These are phyloP conservation scores for Acanthosepion esculentum DNA, from an alignment of 2,888 invertebrate species.

Conservation along the genomic window DNA sequence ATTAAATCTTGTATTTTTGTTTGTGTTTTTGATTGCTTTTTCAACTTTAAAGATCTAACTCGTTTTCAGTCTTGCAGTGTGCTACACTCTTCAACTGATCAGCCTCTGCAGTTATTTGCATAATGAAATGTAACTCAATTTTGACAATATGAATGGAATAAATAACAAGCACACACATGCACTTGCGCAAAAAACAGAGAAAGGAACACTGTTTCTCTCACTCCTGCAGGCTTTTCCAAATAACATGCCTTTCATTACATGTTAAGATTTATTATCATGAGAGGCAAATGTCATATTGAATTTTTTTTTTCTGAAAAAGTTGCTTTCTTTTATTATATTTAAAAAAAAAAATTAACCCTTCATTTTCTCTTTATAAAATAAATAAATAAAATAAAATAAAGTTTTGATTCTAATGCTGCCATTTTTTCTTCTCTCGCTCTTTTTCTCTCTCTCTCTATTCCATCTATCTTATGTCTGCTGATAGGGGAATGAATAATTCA, in stretches of 20 bases:
- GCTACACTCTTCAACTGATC: too few relatives aligned
- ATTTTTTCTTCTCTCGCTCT: background rate
- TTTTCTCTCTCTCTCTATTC: background rate
- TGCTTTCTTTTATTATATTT: background rate
- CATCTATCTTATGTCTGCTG: background rate
- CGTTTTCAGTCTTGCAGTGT: too few relatives aligned
- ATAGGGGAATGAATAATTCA: background rate
- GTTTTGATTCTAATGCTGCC: background rate
- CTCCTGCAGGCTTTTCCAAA: background rate
- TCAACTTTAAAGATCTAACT: too few relatives aligned
- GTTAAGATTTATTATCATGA: background rate
- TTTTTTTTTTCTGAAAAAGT: background rate
- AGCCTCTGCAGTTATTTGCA: too few relatives aligned
- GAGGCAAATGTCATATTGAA: constrained; percentile 21
- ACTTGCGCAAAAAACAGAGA: background rate
- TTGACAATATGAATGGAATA: too few relatives aligned
- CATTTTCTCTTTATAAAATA: background rate
- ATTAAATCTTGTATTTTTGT: too few relatives aligned
- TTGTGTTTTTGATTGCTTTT: too few relatives aligned
- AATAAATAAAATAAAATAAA: background rate
- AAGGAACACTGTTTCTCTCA: background rate
- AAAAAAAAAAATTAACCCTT: background rate
- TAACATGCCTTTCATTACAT: background rate
- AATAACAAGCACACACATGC: background rate
- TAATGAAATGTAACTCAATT: too few relatives aligned